A percentile compares a stretch with the other conserved stretches of the same genome.
Evolutionary conservation across 2,113 vertebrate species (phyloP).

Genomic region (Capricornis sumatraensis): DNA sequence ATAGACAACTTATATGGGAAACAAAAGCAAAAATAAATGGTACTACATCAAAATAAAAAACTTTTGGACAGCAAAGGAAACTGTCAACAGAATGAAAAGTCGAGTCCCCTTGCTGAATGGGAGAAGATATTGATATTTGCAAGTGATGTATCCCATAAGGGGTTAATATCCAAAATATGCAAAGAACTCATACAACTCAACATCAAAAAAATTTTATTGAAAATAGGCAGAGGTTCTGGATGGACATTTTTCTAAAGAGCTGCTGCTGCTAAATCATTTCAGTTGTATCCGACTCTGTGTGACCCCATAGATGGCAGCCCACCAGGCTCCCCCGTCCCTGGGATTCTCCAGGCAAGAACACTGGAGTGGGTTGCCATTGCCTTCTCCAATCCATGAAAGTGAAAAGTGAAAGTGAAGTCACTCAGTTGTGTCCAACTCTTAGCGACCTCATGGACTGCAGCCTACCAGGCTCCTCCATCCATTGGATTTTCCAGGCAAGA

Average conservation of each 20-base stretch:
- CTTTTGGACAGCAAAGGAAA: not conserved
- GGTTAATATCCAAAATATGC: not conserved
- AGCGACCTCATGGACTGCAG: too few relatives aligned
- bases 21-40: not conserved
- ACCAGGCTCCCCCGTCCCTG: too few relatives aligned
- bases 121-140: not conserved
- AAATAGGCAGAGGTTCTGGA: not conserved
- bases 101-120: not conserved
- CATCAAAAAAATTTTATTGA: not conserved
- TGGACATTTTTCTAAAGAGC: not conserved
- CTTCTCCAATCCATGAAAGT: too few relatives aligned
- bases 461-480: too few relatives aligned
- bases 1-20: not conserved
- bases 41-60: not conserved
- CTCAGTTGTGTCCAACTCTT: too few relatives aligned
- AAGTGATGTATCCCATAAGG: not conserved
- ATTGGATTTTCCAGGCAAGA: too few relatives aligned
- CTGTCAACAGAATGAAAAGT: not conserved
- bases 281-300: fast-evolving
- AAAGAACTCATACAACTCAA: not conserved
- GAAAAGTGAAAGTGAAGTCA: too few relatives aligned
- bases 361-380: too few relatives aligned
- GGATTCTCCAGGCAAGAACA: too few relatives aligned
- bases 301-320: too few relatives aligned
- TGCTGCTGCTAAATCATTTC: too few relatives aligned